Conservation (phyloP, 2,888 invertebrate species). For the Dasypogon diadema region DNA sequence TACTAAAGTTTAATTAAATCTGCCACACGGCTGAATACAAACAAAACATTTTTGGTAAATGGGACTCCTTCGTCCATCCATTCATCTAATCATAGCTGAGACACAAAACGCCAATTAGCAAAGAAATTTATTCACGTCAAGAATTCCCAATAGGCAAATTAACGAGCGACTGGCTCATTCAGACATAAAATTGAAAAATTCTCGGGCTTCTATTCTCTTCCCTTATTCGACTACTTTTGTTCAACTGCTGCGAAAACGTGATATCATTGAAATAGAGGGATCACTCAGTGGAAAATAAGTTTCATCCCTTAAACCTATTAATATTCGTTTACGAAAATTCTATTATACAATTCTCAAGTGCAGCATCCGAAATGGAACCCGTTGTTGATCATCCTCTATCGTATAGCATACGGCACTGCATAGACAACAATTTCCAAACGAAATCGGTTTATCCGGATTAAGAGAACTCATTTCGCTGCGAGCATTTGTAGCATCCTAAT, state of each 20-base stretch:
- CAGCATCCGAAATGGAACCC: neutral
- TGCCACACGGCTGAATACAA: conserved; percentile 39
- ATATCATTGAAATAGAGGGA: conserved; percentile 42
- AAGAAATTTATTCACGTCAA: conserved; percentile 47
- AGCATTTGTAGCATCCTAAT: neutral
- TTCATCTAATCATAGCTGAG: conserved; percentile 38
- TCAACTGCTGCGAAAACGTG: conserved; percentile 27
- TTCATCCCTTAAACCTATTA: conserved; percentile 48
- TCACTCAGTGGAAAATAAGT: conserved; percentile 45
- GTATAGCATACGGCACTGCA: neutral
- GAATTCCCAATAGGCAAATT: conserved; percentile 48
- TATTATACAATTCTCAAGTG: conserved; percentile 42
- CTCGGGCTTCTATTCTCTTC: neutral
- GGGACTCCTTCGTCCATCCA: neutral
- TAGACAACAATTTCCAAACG: conserved; percentile 36
- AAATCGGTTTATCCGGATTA: conserved; percentile 45
- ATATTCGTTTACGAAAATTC: conserved; percentile 48
- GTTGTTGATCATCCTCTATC: neutral
- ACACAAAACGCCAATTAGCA: conserved; percentile 45
- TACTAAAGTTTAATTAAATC: conserved; percentile 40
- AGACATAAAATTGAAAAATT: conserved; percentile 49
- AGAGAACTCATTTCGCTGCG: conserved; percentile 36
- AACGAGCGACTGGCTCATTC: conserved; percentile 41
- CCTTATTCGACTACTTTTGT: neutral
- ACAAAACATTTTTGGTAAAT: conserved; percentile 28